phyloP scores from a whole-genome alignment of 2,888 invertebrate genomes.

The Podotricha telesiphe region DNA sequence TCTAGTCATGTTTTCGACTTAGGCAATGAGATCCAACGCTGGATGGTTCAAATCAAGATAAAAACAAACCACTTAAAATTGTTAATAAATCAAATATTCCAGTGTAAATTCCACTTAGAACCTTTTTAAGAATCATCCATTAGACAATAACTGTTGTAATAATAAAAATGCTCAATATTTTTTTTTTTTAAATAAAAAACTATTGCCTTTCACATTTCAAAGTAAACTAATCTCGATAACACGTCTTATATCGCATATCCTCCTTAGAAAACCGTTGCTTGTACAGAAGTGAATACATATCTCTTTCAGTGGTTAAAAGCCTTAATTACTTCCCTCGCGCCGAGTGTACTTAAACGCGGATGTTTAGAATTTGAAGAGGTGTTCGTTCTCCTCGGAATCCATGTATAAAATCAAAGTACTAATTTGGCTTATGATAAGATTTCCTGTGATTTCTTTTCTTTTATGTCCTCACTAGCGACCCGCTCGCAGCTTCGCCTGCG shows the following conservation, averaged over 20 bases:
- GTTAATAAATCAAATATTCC: too few species aligned
- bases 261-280: constrained; percentile 9
- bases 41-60: too few species aligned
- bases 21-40: too few species aligned
- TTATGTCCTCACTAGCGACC: too few species aligned
- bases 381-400: constrained; percentile 21
- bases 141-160: too few species aligned
- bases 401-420: constrained; percentile 24
- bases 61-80: too few species aligned
- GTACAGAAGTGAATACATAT: constrained; percentile 19
- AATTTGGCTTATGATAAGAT: constrained; percentile 12
- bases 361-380: constrained; percentile 36
- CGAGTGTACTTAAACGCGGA: constrained; percentile 35
- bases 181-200: too few species aligned
- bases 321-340: constrained; percentile 38
- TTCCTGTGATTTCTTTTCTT: background rate
- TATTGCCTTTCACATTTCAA: background rate
- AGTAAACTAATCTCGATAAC: constrained; percentile 5
- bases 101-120: too few species aligned
- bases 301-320: constrained; percentile 30
- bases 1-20: too few species aligned
- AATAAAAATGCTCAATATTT: too few species aligned
- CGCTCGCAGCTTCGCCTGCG: too few species aligned
- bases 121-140: too few species aligned
- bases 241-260: constrained; percentile 4